phyloP scores from a whole-genome alignment of 2,888 invertebrate species.

The Drosophila kokeensis region DNA sequence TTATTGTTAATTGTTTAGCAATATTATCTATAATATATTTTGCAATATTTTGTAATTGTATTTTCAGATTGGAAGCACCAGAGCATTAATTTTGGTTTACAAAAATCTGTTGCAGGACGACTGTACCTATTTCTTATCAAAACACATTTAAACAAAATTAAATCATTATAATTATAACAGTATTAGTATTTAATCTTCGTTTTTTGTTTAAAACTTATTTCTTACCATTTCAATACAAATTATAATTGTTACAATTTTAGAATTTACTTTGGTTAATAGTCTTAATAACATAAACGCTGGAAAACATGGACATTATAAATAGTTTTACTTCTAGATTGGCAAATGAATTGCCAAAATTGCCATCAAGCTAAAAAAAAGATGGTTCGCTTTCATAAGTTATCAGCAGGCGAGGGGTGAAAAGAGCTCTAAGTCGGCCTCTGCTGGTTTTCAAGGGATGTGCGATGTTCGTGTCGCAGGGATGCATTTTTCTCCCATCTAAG shows the following conservation, averaged over 20 bases:
- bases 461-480: not conserved
- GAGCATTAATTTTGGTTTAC: slow-evolving; percentile 27
- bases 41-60: not conserved
- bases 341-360: not conserved
- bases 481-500: not conserved
- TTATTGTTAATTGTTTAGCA: no score
- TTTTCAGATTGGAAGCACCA: slow-evolving; percentile 50
- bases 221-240: not conserved
- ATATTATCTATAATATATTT: not conserved
- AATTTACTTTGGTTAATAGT: not conserved
- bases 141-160: not conserved
- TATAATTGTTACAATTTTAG: not conserved
- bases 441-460: not conserved
- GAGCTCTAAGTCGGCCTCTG: not conserved
- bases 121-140: not conserved
- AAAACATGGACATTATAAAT: not conserved
- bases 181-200: not conserved
- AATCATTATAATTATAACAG: slow-evolving; percentile 4
- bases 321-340: not conserved
- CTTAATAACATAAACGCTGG: not conserved
- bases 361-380: not conserved
- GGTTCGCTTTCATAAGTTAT: not conserved
- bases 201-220: not conserved
- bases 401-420: not conserved
- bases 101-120: slow-evolving; percentile 34